A percentile compares a stretch with the other conserved stretches of the same genome.
Evolutionary conservation across 2,888 invertebrate species (phyloP).

Genomic region (Frankliniella intonsa): DNA sequence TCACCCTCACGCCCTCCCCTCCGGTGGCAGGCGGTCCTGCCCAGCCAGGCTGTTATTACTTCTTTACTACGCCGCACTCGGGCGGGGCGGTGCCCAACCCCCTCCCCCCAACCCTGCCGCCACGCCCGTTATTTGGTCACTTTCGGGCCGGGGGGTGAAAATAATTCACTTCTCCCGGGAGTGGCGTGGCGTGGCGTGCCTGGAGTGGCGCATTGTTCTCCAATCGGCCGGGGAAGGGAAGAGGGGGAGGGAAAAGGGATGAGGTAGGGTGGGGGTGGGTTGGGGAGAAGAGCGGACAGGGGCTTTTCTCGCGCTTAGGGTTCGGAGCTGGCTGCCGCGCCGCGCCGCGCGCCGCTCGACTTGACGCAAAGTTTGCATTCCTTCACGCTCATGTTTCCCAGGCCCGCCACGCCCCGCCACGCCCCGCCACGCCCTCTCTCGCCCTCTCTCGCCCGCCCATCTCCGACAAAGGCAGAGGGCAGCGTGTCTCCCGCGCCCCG

Average conservation of each 20-base stretch:
- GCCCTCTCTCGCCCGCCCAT: background rate
- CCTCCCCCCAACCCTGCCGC: too few species aligned
- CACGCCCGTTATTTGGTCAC: too few species aligned
- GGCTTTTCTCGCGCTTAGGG: background rate
- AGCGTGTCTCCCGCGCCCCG: too few species aligned
- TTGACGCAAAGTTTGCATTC: constrained; percentile 2
- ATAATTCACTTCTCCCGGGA: background rate
- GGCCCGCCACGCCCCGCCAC: background rate
- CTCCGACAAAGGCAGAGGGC: too few species aligned
- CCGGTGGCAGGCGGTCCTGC: too few species aligned
- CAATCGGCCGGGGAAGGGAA: background rate
- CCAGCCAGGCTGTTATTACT: too few species aligned
- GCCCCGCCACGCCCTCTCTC: background rate
- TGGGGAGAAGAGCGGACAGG: too few species aligned
- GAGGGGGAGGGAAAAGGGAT: background rate
- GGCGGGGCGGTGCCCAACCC: too few species aligned
- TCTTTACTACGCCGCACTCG: too few species aligned
- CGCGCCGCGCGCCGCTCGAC: background rate
- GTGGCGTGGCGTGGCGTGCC: background rate
- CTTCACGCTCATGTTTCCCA: constrained; percentile 6
- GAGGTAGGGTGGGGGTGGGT: background rate
- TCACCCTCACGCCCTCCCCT: too few species aligned
- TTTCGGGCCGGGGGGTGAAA: too few species aligned
- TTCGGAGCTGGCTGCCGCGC: background rate
- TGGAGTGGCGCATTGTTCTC: constrained; percentile 1